Conservation (phyloP, 2,113 vertebrate species). For the Laticauda colubrina region DNA sequence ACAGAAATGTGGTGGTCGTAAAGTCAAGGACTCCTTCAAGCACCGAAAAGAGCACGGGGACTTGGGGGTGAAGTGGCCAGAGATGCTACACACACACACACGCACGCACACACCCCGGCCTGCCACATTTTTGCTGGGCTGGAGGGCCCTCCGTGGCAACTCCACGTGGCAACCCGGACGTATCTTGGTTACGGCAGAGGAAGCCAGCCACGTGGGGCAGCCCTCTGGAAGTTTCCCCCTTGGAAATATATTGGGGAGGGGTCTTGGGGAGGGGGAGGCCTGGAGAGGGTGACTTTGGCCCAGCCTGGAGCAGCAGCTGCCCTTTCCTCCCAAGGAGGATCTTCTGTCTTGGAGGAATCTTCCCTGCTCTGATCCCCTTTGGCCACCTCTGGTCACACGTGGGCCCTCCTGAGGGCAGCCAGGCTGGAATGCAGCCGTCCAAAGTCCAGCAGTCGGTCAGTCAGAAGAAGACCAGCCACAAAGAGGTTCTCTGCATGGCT, state of each 20-base stretch:
- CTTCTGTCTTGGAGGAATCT: background rate
- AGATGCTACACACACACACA: background rate
- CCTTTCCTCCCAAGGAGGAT: background rate
- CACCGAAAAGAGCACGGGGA: too few relatives aligned
- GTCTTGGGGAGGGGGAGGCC: background rate
- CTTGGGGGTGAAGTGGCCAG: background rate
- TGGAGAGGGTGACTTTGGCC: background rate
- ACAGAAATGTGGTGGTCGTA: too few relatives aligned
- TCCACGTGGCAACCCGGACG: background rate
- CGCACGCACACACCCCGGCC: background rate
- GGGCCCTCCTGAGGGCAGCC: background rate
- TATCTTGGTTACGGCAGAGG: fast-evolving
- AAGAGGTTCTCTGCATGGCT: background rate
- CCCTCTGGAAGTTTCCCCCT: background rate
- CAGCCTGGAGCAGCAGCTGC: background rate
- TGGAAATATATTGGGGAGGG: background rate
- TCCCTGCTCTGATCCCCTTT: background rate
- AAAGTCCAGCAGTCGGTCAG: too few relatives aligned
- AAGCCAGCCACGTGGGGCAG: constrained; percentile 10
- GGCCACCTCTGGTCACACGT: too few relatives aligned
- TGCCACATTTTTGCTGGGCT: fast-evolving
- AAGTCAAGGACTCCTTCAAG: background rate
- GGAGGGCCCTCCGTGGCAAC: background rate
- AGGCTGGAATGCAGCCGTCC: too few relatives aligned
- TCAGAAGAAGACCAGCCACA: background rate